Evolutionary conservation across 2,113 vertebrate species (phyloP), one percentile per base, ranked within the genome.

Genomic region (Dunckerocampus dactyliophorus): DNA sequence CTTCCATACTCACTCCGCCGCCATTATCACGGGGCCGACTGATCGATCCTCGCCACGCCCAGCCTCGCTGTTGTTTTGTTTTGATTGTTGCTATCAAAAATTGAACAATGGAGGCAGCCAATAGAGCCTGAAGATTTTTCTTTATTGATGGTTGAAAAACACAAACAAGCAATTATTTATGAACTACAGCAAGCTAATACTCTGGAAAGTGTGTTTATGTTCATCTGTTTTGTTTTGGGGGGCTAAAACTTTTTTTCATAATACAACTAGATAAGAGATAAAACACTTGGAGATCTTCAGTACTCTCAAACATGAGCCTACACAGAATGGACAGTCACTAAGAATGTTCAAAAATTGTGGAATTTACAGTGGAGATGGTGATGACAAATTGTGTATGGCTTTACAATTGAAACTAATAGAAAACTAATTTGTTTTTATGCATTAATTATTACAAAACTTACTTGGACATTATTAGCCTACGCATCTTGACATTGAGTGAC

Each of bases 111-210:
- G 79, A 74, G 72, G 72, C 55, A 57, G 71, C 74, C 75, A 74
- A 65, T 79, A 61, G 74, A 75, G 79, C 79, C 77, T 80, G 71
- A 72, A 81, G 72, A 75, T 65, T 75, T 80, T 79, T 65, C 71
- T 80, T 77, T 79, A 82, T 76, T 72, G 79, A 63, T 58, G 62
- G 42, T 67, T 65, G 54, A 74, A 80, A 81, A 84, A 77, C 69
- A 81, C 75, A 86, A 86, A 81, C 85, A 81, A 76, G 75, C 79
- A 82, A 85, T 87, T 86, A 80, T 86, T 82, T 80, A 82, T 79
- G 82, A 83, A 63, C 24, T 65, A 8, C 10, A 67, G 64, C 55
- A 74, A 74, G 69, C 62, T 62, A 20, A 62, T 72, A 59, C 60
- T 17, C 47, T 59, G 45, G 75, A 64, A 78, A 65, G 31, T 69